Evolutionary conservation across 2,113 vertebrate genomes (phyloP).

Genomic region (Brevimyrus niger): DNA sequence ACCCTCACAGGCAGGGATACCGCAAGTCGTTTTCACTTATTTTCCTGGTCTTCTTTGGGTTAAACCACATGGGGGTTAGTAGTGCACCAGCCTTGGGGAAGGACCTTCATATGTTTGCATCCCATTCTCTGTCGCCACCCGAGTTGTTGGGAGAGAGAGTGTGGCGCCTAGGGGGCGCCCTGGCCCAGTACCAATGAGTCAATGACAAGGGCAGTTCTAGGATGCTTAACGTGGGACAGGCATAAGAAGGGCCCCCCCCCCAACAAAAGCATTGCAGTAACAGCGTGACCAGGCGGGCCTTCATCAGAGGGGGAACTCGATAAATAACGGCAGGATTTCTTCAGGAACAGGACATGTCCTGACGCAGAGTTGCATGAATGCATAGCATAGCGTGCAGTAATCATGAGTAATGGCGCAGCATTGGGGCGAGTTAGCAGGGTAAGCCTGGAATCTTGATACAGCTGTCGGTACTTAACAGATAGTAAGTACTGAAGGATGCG

Average conservation of each 20-base stretch:
- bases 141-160: neutral
- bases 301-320: neutral
- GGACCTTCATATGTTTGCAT: neutral
- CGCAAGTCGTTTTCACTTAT: neutral
- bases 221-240: neutral
- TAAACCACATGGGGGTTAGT: neutral
- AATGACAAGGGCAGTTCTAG: neutral
- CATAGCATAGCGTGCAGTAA: conserved; percentile 54
- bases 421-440: conserved; percentile 43
- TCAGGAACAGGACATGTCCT: conserved; percentile 34
- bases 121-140: neutral
- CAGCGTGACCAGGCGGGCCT: no score
- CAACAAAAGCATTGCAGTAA: no score
- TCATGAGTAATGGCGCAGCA: conserved; percentile 50
- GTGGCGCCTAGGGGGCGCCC: neutral
- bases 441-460: conserved; percentile 51
- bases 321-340: neutral
- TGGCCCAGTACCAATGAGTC: neutral
- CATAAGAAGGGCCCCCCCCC: neutral
- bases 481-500: conserved; percentile 53
- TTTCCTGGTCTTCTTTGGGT: neutral
- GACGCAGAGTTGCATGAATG: neutral
- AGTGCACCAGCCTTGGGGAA: neutral
- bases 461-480: conserved; percentile 57
- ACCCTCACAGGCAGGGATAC: neutral